These are phyloP conservation scores for Agonopterix subpropinquella DNA, from an alignment of 2,888 invertebrate species.

Conservation along the genomic window DNA sequence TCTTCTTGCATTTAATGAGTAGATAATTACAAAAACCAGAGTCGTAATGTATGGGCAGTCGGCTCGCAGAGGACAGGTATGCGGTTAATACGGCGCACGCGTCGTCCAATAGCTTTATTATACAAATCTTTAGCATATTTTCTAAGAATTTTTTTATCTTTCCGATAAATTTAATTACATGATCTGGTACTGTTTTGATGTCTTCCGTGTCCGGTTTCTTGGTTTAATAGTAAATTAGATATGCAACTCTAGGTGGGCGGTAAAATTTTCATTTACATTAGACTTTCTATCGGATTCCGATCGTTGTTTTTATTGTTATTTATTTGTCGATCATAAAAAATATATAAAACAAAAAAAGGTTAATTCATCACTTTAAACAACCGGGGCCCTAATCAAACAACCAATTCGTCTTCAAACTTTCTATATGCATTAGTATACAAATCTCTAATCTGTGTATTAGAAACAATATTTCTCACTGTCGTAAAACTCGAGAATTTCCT, in stretches of 20 bases:
- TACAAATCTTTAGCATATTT: constrained; percentile 51
- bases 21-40: constrained; percentile 55
- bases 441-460: constrained; percentile 56
- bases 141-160: constrained; percentile 42
- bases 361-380: constrained; percentile 15
- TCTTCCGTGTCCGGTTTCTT: constrained; percentile 51
- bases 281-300: constrained; percentile 20
- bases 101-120: constrained; percentile 58
- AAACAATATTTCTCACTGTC: constrained; percentile 61
- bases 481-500: constrained; percentile 53
- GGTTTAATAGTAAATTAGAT: constrained; percentile 35
- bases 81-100: constrained; percentile 49
- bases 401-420: constrained; percentile 53
- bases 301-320: constrained; percentile 13
- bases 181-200: constrained; percentile 46
- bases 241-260: constrained; percentile 45
- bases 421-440: constrained; percentile 44
- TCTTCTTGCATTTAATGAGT: constrained; percentile 48
- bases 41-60: constrained; percentile 27
- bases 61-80: constrained; percentile 24
- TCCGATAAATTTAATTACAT: constrained; percentile 57
- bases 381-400: constrained; percentile 32
- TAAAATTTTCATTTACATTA: constrained; percentile 31
- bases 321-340: background rate
- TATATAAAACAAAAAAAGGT: constrained; percentile 4